Evolutionary conservation across 2,113 vertebrate genomes (phyloP).

Genomic region (Ophthalmolycus amberensis): DNA sequence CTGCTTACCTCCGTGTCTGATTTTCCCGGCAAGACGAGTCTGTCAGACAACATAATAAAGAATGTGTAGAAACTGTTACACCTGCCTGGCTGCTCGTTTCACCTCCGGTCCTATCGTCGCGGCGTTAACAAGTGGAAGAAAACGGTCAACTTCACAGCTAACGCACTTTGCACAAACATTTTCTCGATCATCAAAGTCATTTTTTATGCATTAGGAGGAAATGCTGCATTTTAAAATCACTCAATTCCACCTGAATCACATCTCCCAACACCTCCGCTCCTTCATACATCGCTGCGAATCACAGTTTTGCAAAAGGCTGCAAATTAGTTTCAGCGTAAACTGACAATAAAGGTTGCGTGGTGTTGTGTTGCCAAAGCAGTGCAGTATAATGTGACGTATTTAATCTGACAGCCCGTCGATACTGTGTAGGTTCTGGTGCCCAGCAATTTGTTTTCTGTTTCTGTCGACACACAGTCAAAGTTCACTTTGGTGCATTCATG

Average conservation of each 20-base stretch:
- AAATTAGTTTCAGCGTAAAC: neutral
- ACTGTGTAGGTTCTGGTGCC: constrained; percentile 13
- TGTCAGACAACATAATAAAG: constrained; percentile 46
- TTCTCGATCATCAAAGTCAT: constrained; percentile 12
- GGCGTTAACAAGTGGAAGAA: neutral
- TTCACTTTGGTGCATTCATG: constrained; percentile 45
- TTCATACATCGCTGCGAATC: neutral
- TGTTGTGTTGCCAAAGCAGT: neutral
- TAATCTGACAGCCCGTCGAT: constrained; percentile 54
- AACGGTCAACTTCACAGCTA: neutral
- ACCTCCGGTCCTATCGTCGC: neutral
- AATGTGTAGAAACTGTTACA: constrained; percentile 21
- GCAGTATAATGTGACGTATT: constrained; percentile 52
- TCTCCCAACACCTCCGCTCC: neutral
- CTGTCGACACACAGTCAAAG: constrained; percentile 28
- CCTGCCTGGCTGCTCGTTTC: constrained; percentile 21
- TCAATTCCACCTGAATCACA: constrained; percentile 21
- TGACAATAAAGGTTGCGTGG: neutral
- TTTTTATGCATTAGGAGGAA: constrained; percentile 25
- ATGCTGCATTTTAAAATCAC: constrained; percentile 1
- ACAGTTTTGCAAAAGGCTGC: constrained; percentile 13
- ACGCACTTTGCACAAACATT: constrained; percentile 12
- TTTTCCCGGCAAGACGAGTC: constrained; percentile 53
- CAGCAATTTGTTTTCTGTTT: constrained; percentile 41
- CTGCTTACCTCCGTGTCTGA: constrained; percentile 44